Evolutionary conservation across 2,113 vertebrate genomes (phyloP), one percentile per base, ranked within the genome.

Genomic region (Hipposideros armiger): DNA sequence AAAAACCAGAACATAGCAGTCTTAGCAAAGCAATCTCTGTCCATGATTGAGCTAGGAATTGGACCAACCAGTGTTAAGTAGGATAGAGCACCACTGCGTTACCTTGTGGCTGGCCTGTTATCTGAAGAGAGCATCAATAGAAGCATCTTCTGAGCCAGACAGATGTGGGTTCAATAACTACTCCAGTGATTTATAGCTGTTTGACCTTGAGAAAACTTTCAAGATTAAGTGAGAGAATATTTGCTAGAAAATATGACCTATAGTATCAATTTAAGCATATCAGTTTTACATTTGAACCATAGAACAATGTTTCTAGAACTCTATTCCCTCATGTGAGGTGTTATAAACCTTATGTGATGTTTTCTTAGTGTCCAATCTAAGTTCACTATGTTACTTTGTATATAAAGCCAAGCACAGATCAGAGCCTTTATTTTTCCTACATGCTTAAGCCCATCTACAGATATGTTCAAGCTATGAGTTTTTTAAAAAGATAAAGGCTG

Each of bases 41-140:
- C 5, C 24, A 30, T 16, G 2, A 52, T 7, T 82, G 14, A 82
- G 13, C 2, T 42, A 47, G 11, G 32, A 72, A 64, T 24, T 73
- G 40, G 16, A 64, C 2, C 32, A 72, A 13, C 17, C 11, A 20
- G 1, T 40, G 7, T 24, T 14, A 60, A 30, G 36, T 50, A 5
- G 70, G 16, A 10, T 3, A 52, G 32, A 32, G 2, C 1, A 10
- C 4, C 3, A 1, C 24, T 32, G 14, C 24, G 26, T 58, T 5
- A 24, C 2, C 7, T 64, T 10, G 16, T 42, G 42, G 14, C 4
- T 17, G 20, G 0, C 15, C 28, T 72, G 5, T 42, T 62, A 13
- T n/a, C 54, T 22, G n/a, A 28, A 64, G 24, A 54, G 24, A 16
- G 11, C 2, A 36, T 72, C 9, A 11, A 24, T 54, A 17, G 19